Conservation (phyloP, 2,797 vertebrate genomes). For the Lycodopsis pacificus region DNA sequence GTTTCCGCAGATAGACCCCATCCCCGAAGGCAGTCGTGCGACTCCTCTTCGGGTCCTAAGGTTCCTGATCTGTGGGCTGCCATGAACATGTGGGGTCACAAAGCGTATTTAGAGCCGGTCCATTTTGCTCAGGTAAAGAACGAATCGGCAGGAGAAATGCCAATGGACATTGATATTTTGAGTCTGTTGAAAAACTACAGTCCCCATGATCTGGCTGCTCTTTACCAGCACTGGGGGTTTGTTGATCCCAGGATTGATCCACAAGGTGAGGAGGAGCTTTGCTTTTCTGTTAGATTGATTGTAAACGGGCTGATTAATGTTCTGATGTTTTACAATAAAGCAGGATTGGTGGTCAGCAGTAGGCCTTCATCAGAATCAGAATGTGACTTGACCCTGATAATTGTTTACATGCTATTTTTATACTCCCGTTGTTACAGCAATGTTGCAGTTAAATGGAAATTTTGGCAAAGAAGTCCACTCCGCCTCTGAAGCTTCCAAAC, state of each 20-base stretch:
- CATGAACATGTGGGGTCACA: conserved; percentile 78
- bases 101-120: conserved; percentile 72
- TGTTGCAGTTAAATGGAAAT: conserved; percentile 92
- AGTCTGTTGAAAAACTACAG: conserved; percentile 94
- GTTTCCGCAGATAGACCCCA: conserved; percentile 63
- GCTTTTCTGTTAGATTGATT: background rate
- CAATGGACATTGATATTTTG: conserved; percentile 91
- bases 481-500: conserved; percentile 90
- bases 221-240: conserved; percentile 96
- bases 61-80: conserved; percentile 77
- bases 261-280: conserved; percentile 85
- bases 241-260: conserved; percentile 89
- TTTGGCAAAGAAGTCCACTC: conserved; percentile 91
- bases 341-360: background rate
- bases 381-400: background rate
- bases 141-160: conserved; percentile 84
- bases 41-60: conserved; percentile 65
- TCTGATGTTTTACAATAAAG: background rate
- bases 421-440: conserved; percentile 88
- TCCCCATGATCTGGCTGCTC: conserved; percentile 91
- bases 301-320: background rate
- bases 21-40: conserved; percentile 69
- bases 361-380: background rate
- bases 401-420: conserved; percentile 5
- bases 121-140: conserved; percentile 83